Base-by-base conservation (phyloP, 1,140 invertebrate genomes). In the Mamestra configurata region DNA sequence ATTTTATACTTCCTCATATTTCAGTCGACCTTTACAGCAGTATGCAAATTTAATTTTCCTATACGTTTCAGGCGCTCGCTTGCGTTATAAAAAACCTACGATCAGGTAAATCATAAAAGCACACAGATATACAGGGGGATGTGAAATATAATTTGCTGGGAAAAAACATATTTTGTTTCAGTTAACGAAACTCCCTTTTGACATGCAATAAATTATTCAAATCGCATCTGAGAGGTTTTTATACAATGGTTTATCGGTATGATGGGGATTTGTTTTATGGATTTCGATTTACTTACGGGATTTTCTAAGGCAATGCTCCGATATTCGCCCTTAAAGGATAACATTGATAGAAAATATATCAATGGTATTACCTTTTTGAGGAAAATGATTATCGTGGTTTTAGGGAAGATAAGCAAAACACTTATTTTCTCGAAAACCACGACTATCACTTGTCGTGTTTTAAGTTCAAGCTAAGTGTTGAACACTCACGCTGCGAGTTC, bases 1-100 rank as follows among this genome's bases (percentile, higher is more conserved):
- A 66, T 66, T 66, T 40, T 40, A 20, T 40, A 13, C 35, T 40
- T 31, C 35, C 61, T 13, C 37, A 49, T 43, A 70, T 70, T 20
- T 35, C 53, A 55, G 66, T 5, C 24, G 22, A 70, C 31, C 71
- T 53, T 76, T 53, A 53, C n/a, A 24, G 53, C 35, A 40, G 22
- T 72, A 79, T 80, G 81, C 68, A 79, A 82, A 82, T 79, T 79
- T 80, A 76, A 82, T 82, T 82, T 80, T 77, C 66, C 61, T 66
- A 73, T 77, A 82, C 70, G 73, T 72, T 51, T 57, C 57, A 40
- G 37, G 24, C n/a, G 20, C 37, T 51, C 77, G 68, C 20, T 61
- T 76, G 53, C 27, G 79, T 66, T 80, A 66, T 80, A 82, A 82
- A 82, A 72, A 82, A 72, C 68, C 53, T 80, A 82, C 78, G 66